Conservation (phyloP, 92 coral and sea anemone genomes). For the Phenganax stokvisi region DNA sequence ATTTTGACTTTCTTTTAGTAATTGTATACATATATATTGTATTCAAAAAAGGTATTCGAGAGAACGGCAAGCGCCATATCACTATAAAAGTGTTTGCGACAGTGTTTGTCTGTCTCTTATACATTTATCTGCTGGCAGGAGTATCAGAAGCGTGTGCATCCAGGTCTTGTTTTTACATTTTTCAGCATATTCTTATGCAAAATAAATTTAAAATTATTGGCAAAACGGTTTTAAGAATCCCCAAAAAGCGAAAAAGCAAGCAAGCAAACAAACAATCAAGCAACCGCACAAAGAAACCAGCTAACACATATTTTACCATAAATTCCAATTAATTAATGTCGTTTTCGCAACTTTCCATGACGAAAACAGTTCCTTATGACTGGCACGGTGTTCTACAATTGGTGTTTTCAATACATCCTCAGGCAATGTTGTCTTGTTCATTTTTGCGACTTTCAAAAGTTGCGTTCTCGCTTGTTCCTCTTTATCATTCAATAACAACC, state of each 20-base stretch:
- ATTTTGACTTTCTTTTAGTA: no score
- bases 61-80: no score
- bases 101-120: no score
- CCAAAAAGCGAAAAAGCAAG: neutral
- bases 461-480: conserved; percentile 1
- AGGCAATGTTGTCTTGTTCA: conserved; percentile 21
- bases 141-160: no score
- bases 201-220: no score
- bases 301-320: neutral
- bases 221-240: no score
- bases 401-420: conserved; percentile 3
- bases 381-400: neutral
- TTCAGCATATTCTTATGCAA: no score
- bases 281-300: neutral
- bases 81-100: no score
- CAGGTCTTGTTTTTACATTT: no score
- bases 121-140: no score
- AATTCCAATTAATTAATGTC: conserved; percentile 12
- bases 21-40: no score
- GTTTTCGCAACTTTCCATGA: conserved; percentile 11
- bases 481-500: conserved; percentile 12
- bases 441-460: conserved; percentile 11
- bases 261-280: neutral
- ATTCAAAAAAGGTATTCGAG: no score
- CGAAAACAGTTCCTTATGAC: neutral